These are phyloP conservation scores for Gonocerus acuteangulatus DNA, from an alignment of 2,888 invertebrate genomes.

Conservation along the genomic window DNA sequence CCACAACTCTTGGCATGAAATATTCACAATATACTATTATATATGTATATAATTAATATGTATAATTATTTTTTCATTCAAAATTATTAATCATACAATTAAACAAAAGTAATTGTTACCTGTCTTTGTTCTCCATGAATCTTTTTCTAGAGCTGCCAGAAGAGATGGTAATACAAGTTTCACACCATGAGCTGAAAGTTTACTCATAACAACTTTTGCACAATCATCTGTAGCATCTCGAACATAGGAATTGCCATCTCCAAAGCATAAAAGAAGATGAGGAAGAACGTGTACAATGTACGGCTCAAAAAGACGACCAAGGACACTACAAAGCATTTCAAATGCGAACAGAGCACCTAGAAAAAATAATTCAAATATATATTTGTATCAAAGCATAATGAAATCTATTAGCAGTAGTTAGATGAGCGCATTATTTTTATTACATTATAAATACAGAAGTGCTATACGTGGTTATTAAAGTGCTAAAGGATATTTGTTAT, in stretches of 20 bases:
- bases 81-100: background rate
- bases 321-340: constrained; percentile 90
- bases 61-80: background rate
- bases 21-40: too few species aligned
- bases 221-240: constrained; percentile 94
- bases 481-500: too few species aligned
- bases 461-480: too few species aligned
- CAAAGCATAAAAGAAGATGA: constrained; percentile 88
- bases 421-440: too few species aligned
- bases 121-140: constrained; percentile 97
- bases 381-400: too few species aligned
- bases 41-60: too few species aligned
- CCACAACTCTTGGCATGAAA: too few species aligned
- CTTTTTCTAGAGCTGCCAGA: constrained; percentile 87
- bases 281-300: constrained; percentile 97
- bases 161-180: constrained; percentile 92
- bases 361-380: too few species aligned
- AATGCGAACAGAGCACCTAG: constrained; percentile 89
- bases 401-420: too few species aligned
- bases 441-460: too few species aligned
- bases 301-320: constrained; percentile 95
- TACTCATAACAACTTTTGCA: constrained; percentile 89
- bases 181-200: constrained; percentile 92
- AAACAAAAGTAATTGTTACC: constrained; percentile 49
- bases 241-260: constrained; percentile 93